Percentiles rank a stretch among this genome's conserved stretches.
Conservation (phyloP, 1,140 invertebrate genomes). For the Meloidogyne exigua region DNA sequence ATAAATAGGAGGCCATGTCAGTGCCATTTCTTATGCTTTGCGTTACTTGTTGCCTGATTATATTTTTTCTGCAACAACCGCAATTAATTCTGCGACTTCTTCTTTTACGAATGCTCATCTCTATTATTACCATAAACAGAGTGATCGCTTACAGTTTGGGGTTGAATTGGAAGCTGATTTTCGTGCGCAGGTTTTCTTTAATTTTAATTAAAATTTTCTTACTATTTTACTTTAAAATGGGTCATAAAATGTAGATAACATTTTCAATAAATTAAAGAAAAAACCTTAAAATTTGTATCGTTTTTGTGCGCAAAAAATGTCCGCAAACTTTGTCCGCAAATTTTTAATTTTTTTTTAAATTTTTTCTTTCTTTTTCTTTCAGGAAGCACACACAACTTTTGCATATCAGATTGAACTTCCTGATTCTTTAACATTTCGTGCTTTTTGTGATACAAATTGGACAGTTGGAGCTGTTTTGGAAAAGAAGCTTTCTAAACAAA, state of each 20-base stretch:
- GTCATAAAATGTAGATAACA: no score
- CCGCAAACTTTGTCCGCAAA: no score
- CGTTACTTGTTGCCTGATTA: conserved; percentile 71
- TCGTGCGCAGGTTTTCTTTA: conserved; percentile 6
- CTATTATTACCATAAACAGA: conserved; percentile 91
- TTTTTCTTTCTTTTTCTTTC: no score
- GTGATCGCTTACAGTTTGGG: conserved; percentile 77
- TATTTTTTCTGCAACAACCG: conserved; percentile 72
- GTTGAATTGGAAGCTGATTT: conserved; percentile 75
- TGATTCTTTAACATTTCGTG: conserved; percentile 86
- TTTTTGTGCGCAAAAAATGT: no score
- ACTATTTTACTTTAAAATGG: no score
- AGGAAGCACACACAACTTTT: conserved; percentile 83
- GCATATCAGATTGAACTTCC: conserved; percentile 94
- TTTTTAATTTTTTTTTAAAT: conserved; percentile 61
- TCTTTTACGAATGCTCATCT: conserved; percentile 71
- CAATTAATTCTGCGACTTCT: conserved; percentile 70
- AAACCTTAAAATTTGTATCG: no score
- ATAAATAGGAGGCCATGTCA: conserved; percentile 72
- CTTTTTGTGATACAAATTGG: conserved; percentile 88
- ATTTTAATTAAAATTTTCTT: neutral
- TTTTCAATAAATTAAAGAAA: no score
- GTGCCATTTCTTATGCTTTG: conserved; percentile 80
- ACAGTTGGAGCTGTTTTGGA: conserved; percentile 48
- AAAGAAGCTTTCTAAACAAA: conserved; percentile 55